Base-by-base conservation (phyloP, 2,888 invertebrate species). In the Lasioglossum morio region DNA sequence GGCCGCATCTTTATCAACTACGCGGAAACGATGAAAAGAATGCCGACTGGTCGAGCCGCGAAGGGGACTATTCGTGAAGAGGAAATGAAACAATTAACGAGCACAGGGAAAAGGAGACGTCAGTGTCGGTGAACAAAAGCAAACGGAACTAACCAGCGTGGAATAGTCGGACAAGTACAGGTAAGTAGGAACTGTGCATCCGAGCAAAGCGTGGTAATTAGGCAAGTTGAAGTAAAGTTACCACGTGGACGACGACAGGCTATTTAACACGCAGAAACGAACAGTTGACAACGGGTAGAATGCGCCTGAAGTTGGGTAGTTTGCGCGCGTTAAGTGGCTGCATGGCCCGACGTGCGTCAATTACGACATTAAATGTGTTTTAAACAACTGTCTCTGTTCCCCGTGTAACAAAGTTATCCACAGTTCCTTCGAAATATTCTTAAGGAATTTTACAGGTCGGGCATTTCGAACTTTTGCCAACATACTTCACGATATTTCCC, bases 201-300 rank as follows among this genome's bases (percentile, higher is more conserved):
- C 60, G 60, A 60, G n/a, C 60, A 34, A 46, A 43, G 57, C 72
- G 37, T 46, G 57, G 53, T 77, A 81, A 81, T 81, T 81, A 77
- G 70, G 46, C 72, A 72, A 70, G 60, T 46, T 48, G 74, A 60
- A 40, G 60, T 60, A 48, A 75, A 70, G 57, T 82, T 70, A 27
- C 48, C 8, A 53, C 8, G 43, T 53, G 48, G 63, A 37, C 66
- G 66, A 40, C 72, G 79, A 79, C 63, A 23, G 30, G 53, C 27
- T 73, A 69, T 79, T 82, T 69, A 79, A 79, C 69, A 53, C 27
- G 66, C n/a, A 46, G 19, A 40, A 40, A 57, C 37, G 5, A 43
- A 27, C 60, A 43, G 63, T 63, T 63, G 75, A 60, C 75, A 19
- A 43, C 43, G 23, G 16, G n/a, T 66, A 53, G 48, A 66, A 37